A percentile compares a stretch with the other conserved stretches of the same genome.
phyloP scores from a whole-genome alignment of 2,888 invertebrate genomes.

The Melanchra persicariae region DNA sequence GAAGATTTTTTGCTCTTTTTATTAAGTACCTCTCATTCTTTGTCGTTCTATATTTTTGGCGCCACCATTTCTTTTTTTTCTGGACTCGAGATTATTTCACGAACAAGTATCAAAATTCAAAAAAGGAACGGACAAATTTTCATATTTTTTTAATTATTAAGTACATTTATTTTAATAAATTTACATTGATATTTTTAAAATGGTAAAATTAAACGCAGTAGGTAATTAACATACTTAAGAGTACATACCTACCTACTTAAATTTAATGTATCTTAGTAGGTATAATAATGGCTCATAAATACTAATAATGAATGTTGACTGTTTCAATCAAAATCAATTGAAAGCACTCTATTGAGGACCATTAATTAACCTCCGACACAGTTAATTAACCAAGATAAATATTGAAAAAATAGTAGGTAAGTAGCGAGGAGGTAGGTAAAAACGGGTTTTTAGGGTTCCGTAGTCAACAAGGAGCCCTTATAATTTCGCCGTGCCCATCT shows the following conservation, averaged over 20 bases:
- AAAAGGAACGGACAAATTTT: not conserved
- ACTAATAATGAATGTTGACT: constrained; percentile 18
- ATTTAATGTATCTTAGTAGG: not conserved
- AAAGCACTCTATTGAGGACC: constrained; percentile 19
- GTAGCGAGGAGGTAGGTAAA: not conserved
- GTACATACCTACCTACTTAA: not conserved
- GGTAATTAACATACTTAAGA: not conserved
- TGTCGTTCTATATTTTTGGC: not conserved
- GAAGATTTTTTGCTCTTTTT: no score
- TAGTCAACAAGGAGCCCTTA: no score
- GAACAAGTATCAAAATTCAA: not conserved
- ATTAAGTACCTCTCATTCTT: no score
- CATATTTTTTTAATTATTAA: no score
- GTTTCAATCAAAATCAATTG: constrained; percentile 36
- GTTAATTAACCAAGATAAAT: not conserved
- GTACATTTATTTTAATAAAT: not conserved
- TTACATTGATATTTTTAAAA: not conserved
- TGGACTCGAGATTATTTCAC: not conserved
- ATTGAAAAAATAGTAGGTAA: no score
- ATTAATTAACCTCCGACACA: no score
- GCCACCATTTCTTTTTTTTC: no score
- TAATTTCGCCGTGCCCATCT: no score
- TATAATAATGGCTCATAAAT: constrained; percentile 26
- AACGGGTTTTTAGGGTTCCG: not conserved
- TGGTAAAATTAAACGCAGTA: constrained; percentile 9